Evolutionary conservation across 2,888 invertebrate genomes (phyloP).

Genomic region (Ophion slaviceki): DNA sequence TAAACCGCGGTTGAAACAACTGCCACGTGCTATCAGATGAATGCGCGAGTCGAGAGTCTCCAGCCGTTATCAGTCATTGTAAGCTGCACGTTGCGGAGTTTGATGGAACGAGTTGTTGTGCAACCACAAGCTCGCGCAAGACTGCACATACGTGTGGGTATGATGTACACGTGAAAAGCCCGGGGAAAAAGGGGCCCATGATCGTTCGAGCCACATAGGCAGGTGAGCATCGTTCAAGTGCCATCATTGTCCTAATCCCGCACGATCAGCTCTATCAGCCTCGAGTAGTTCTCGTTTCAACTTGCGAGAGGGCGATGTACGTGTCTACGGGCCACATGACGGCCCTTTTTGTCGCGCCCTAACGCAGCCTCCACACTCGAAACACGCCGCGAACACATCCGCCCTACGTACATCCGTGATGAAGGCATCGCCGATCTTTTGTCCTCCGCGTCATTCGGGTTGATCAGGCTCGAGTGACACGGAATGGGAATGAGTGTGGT

Average conservation of each 20-base stretch:
- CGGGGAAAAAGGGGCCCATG: conserved; percentile 48
- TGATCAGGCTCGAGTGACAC: conserved; percentile 36
- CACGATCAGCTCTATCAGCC: conserved; percentile 78
- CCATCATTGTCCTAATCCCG: conserved; percentile 78
- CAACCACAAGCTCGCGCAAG: not conserved
- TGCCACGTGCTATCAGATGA: conserved; percentile 48
- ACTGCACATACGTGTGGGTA: not conserved
- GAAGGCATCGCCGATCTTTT: conserved; percentile 53
- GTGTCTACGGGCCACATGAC: conserved; percentile 47
- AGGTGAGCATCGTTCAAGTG: conserved; percentile 79
- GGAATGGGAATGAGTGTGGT: conserved; percentile 16
- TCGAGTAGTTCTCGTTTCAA: conserved; percentile 72
- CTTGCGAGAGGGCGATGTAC: conserved; percentile 49
- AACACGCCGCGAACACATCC: not conserved
- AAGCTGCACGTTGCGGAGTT: not conserved
- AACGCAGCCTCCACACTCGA: conserved; percentile 16
- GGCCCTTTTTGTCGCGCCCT: conserved; percentile 21
- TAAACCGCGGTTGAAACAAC: conserved; percentile 1
- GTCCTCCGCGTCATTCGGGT: conserved; percentile 47
- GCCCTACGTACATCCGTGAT: conserved; percentile 41
- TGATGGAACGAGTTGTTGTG: not conserved
- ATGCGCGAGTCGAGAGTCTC: conserved; percentile 42
- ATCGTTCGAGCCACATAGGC: conserved; percentile 70
- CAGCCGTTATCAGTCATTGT: conserved; percentile 42
- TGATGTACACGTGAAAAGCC: not conserved